phyloP scores from a whole-genome alignment of 2,888 invertebrate species.

The Drosophila robusta region DNA sequence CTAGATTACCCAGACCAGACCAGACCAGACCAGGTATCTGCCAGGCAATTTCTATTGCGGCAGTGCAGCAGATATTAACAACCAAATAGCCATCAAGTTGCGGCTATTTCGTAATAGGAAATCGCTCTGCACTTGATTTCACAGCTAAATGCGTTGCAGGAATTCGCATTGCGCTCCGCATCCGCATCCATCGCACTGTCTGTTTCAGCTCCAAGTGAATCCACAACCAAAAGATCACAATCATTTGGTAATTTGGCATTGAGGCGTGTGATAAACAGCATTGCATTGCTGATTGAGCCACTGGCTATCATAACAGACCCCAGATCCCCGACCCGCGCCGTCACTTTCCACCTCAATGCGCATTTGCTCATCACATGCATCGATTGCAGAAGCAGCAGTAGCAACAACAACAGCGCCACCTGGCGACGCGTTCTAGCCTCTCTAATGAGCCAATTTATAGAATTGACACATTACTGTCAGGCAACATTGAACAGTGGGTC shows the following conservation, averaged over 20 bases:
- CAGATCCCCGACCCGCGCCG: background rate
- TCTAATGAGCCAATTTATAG: conserved; percentile 79
- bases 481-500: conserved; percentile 63
- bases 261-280: conserved; percentile 78
- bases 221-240: conserved; percentile 46
- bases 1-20: conserved; percentile 58
- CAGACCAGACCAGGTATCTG: conserved; percentile 21
- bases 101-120: conserved; percentile 79
- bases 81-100: conserved; percentile 77
- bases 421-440: conserved; percentile 23
- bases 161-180: conserved; percentile 43
- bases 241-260: conserved; percentile 70
- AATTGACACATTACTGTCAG: conserved; percentile 81
- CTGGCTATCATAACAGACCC: conserved; percentile 19
- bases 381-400: conserved; percentile 9
- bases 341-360: conserved; percentile 40
- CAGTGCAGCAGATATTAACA: conserved; percentile 68
- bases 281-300: conserved; percentile 55
- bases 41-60: conserved; percentile 65
- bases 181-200: conserved; percentile 16
- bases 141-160: conserved; percentile 71
- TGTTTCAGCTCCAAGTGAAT: background rate
- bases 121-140: conserved; percentile 72
- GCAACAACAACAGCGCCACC: conserved; percentile 19
- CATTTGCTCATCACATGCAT: conserved; percentile 51